phyloP scores from a whole-genome alignment of 2,888 invertebrate genomes.

The Heliconius ethilla region DNA sequence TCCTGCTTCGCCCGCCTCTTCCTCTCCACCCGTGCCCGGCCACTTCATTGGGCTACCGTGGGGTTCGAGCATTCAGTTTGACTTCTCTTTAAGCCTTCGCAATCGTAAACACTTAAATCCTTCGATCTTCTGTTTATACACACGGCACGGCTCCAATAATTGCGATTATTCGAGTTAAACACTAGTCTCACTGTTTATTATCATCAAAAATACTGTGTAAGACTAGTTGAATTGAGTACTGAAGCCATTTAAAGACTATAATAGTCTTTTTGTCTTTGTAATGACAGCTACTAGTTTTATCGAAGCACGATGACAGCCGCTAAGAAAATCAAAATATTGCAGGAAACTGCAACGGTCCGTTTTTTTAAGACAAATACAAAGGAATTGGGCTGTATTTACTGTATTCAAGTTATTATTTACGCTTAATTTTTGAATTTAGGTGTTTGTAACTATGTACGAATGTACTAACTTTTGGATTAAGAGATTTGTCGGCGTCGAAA shows the following conservation, averaged over 20 bases:
- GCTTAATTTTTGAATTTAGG: constrained; percentile 57
- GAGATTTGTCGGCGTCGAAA: constrained; percentile 83
- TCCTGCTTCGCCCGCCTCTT: constrained; percentile 81
- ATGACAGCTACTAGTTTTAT: constrained; percentile 71
- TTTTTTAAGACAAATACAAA: constrained; percentile 82
- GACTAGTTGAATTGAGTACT: constrained; percentile 54
- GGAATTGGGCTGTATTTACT: constrained; percentile 64
- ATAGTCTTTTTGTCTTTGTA: constrained; percentile 69
- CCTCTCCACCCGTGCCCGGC: constrained; percentile 86
- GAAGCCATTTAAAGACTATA: constrained; percentile 61
- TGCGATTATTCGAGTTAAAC: constrained; percentile 54
- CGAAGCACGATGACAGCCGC: constrained; percentile 79
- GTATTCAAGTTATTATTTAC: constrained; percentile 51
- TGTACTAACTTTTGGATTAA: constrained; percentile 73
- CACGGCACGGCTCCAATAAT: constrained; percentile 54
- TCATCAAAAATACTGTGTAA: constrained; percentile 60
- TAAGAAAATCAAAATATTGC: constrained; percentile 77
- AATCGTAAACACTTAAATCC: constrained; percentile 67
- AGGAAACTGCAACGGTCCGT: constrained; percentile 79
- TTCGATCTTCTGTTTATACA: constrained; percentile 56
- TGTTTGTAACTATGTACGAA: constrained; percentile 64
- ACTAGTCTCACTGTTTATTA: constrained; percentile 62
- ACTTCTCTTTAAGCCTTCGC: constrained; percentile 63
- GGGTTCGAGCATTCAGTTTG: constrained; percentile 82
- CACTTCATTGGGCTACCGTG: constrained; percentile 89